phyloP scores from a whole-genome alignment of 1,140 invertebrate species.

The Sarcophaga peregrina region DNA sequence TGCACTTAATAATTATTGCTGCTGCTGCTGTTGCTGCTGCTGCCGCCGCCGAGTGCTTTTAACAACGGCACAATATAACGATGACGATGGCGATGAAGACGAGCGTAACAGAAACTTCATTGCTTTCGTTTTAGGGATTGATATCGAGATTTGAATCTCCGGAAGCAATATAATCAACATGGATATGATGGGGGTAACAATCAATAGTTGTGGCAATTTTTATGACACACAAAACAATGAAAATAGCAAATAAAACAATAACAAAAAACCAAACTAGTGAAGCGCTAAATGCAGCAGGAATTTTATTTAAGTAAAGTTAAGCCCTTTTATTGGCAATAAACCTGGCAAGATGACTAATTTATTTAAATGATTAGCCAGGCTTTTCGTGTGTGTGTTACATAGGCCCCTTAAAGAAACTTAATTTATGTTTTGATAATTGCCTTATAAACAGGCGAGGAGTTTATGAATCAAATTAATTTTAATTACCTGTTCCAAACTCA shows the following conservation, averaged over 20 bases:
- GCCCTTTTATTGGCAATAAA: no score
- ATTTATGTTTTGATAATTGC: no score
- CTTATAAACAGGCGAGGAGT: background rate
- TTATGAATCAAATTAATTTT: conserved; percentile 19
- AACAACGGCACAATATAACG: background rate
- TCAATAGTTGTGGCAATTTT: background rate
- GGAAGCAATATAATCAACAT: conserved; percentile 52
- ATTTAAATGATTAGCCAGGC: conserved; percentile 9
- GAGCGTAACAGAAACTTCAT: background rate
- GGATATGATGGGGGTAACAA: conserved; percentile 12
- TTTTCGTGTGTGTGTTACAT: background rate
- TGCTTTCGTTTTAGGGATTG: conserved; percentile 36
- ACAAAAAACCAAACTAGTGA: conserved; percentile 11
- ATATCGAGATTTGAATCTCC: conserved; percentile 49
- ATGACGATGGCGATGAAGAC: no score
- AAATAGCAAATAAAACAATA: no score
- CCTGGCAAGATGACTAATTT: background rate
- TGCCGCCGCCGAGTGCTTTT: background rate
- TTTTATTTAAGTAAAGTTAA: background rate
- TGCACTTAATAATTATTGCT: conserved; percentile 44
- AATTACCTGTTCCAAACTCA: background rate
- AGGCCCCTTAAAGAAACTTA: no score
- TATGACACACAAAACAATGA: background rate
- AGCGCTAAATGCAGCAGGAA: conserved; percentile 2
- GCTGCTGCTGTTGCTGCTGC: conserved; percentile 13